Evolutionary conservation across 2,797 vertebrate genomes (phyloP), one percentile per base, ranked within the genome.

Genomic region (Gallinago stenura): DNA sequence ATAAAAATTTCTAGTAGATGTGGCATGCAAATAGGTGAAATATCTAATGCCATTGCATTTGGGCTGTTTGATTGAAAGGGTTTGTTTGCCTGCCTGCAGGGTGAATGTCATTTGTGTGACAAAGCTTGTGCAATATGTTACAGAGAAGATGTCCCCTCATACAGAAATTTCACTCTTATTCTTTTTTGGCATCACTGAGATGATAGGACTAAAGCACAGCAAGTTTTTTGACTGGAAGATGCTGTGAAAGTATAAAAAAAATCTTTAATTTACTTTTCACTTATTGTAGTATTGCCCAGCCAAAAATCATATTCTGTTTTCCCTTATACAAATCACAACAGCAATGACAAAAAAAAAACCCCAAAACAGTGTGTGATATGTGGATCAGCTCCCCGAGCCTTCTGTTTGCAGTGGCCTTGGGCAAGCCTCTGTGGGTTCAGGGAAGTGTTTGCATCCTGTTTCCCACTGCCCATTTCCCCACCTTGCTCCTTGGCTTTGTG

Each of bases 81-180:
- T 62, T 94, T 71, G 77, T 78, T 81, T 95, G 76, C 33, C 46
- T 90, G 50, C 73, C 72, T 66, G 72, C 65, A 86, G 80, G 83
- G 58, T 72, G 43, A 92, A 78, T 60, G 76, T 48, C 12, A 72
- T 88, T 91, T 58, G 43, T 51, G 41, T 83, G 43, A 75, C 82
- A 93, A 76, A 83, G 37, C 65, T 79, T 75, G 53, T 90, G 76
- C 76, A 83, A 18, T 54, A 45, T 31, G 31, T 81, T 76, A 60
- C 58, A 71, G 72, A 77, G 58, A 73, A 87, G 53, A 86, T 43
- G 51, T 43, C 7, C n/a, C 22, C 22, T 89, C 46, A 39, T 20
- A 69, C 0, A 51, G 72, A 73, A 95, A 83, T 88, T 86, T 72
- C 17, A 48, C 19, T 45, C 21, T 48, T 56, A 12, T 15, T 75